phyloP scores from a whole-genome alignment of 2,797 vertebrate species.

The Sebastes kiyomatsui region DNA sequence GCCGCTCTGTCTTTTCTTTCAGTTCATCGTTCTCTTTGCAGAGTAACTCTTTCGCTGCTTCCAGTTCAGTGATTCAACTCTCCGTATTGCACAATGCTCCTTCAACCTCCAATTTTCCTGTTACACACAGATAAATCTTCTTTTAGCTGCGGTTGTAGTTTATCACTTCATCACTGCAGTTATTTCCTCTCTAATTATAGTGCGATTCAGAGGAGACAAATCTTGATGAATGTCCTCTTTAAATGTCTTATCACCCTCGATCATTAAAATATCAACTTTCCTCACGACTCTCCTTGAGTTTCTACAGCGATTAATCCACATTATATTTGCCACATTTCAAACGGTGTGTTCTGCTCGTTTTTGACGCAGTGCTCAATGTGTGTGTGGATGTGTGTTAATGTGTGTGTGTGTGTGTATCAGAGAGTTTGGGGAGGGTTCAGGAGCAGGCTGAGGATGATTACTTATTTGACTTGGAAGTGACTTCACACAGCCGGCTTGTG shows the following conservation, averaged over 20 bases:
- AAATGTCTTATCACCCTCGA: not conserved
- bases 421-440: conserved; percentile 19
- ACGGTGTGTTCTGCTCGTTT: not conserved
- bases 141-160: not conserved
- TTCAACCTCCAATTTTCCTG: not conserved
- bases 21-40: not conserved
- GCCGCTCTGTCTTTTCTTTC: not conserved
- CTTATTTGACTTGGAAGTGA: conserved; percentile 88
- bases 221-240: not conserved
- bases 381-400: not conserved
- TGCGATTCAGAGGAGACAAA: not conserved
- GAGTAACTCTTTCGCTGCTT: not conserved
- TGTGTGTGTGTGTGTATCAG: conserved; percentile 14
- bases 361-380: not conserved
- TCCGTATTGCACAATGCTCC: not conserved
- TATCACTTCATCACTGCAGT: not conserved
- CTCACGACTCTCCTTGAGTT: not conserved
- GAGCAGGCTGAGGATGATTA: conserved; percentile 40
- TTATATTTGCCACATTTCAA: not conserved
- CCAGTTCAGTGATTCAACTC: not conserved
- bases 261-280: not conserved
- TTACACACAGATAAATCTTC: not conserved
- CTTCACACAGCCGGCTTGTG: conserved; percentile 79
- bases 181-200: not conserved
- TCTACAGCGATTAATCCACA: not conserved